A percentile compares a stretch with the other conserved stretches of the same genome.
These are phyloP conservation scores for Echeneis naucrates DNA, from an alignment of 2,797 vertebrate species.

Conservation along the genomic window DNA sequence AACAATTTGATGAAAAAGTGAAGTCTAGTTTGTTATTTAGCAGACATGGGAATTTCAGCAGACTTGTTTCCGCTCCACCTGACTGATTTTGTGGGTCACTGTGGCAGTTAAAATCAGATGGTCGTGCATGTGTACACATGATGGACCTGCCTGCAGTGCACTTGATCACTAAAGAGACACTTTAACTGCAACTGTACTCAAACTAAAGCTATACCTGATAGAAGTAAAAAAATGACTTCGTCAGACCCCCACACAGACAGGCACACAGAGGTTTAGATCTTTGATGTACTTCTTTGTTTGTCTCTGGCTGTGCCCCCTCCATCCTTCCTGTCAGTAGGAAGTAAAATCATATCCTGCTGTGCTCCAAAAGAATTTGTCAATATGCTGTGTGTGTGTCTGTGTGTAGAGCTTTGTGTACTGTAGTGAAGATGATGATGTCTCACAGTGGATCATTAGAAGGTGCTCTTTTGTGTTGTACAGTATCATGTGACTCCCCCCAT, in stretches of 20 bases:
- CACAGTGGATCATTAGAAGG: conserved; percentile 42
- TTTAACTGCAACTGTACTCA: neutral
- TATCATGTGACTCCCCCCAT: conserved; percentile 34
- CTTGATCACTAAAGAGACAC: conserved; percentile 11
- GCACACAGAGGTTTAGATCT: conserved; percentile 20
- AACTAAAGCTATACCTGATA: neutral
- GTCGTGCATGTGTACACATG: neutral
- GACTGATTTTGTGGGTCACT: neutral
- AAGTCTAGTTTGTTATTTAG: neutral
- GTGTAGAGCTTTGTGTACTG: conserved; percentile 49
- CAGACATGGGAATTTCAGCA: neutral
- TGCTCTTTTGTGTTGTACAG: conserved; percentile 48
- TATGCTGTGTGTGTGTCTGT: conserved; percentile 26
- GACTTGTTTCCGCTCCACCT: conserved; percentile 4
- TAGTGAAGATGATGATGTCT: conserved; percentile 48
- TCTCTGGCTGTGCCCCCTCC: conserved; percentile 11
- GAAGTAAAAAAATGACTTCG: neutral
- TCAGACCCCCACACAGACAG: neutral
- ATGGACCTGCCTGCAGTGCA: conserved; percentile 12
- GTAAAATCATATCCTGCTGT: conserved; percentile 71
- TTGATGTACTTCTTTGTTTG: conserved; percentile 49
- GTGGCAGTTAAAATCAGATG: conserved; percentile 2
- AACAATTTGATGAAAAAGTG: neutral
- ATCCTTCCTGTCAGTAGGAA: conserved; percentile 37
- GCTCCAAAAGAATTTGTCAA: conserved; percentile 54